Evolutionary conservation across 2,113 vertebrate species (phyloP).

Genomic region (Pyxicephalus adspersus): DNA sequence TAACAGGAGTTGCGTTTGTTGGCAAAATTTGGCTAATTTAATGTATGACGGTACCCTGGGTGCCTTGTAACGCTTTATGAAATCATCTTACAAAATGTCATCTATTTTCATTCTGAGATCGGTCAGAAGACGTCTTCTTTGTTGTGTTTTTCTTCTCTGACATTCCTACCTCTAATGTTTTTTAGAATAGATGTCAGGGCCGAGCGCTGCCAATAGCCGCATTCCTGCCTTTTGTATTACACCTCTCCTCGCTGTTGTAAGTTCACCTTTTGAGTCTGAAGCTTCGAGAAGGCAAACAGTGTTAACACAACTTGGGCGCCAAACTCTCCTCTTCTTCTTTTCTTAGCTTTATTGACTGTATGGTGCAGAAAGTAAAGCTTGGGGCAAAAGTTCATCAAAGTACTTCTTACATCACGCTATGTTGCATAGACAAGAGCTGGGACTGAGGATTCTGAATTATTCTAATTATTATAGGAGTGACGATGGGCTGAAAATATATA

Average conservation of each 20-base stretch:
- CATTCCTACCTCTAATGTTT: background rate
- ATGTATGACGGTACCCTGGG: too few relatives aligned
- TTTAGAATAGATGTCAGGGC: background rate
- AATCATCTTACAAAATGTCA: background rate
- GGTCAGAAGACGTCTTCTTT: background rate
- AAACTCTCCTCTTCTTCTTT: background rate
- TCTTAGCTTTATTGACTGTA: constrained; percentile 6
- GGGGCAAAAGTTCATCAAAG: background rate
- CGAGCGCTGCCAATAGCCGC: background rate
- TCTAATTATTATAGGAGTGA: too few relatives aligned
- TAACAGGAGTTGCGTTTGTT: background rate
- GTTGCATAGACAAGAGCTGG: background rate
- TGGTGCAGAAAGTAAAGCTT: background rate
- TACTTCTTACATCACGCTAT: background rate
- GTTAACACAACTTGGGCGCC: background rate
- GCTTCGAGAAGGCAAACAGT: background rate
- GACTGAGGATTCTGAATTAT: too few relatives aligned
- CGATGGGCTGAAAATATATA: too few relatives aligned
- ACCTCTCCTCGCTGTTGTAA: background rate
- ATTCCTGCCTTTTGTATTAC: background rate
- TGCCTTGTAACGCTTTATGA: background rate
- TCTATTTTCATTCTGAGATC: background rate
- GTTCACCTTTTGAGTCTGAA: background rate
- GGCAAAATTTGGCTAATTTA: too few relatives aligned
- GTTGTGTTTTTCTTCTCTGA: background rate